A percentile compares a stretch with the other conserved stretches of the same genome.
These are phyloP conservation scores for Psittacula cyanocephala DNA, from an alignment of 2,113 vertebrate species.

Conservation along the genomic window DNA sequence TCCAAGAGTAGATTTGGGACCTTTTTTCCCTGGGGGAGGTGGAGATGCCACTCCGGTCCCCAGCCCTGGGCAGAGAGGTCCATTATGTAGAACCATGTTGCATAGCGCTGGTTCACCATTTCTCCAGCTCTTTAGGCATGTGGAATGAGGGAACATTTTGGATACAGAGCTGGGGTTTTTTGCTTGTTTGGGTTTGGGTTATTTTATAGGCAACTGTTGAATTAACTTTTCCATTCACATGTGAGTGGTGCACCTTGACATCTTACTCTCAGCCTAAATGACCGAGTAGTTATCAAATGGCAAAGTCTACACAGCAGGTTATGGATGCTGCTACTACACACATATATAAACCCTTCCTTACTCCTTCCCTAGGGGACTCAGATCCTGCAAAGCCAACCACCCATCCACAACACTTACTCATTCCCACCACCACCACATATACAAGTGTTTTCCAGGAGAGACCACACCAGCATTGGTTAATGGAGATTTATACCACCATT, in stretches of 20 bases:
- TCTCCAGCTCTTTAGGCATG: not conserved
- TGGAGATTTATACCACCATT: not conserved
- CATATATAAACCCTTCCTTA: not conserved
- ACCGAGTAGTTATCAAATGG: not conserved
- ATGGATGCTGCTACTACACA: not conserved
- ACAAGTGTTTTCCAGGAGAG: not conserved
- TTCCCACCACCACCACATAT: not conserved
- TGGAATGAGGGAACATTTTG: not conserved
- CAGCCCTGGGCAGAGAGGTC: not conserved
- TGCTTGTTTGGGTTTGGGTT: not conserved
- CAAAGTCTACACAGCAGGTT: not conserved
- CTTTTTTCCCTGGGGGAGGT: not conserved
- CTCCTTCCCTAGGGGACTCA: not conserved
- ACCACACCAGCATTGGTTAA: not conserved
- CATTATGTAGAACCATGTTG: fast-evolving
- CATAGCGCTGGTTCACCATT: not conserved
- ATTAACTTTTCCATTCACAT: not conserved
- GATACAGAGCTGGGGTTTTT: fast-evolving
- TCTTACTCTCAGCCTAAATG: not conserved
- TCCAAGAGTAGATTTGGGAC: not conserved
- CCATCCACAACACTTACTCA: not conserved
- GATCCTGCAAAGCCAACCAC: not conserved
- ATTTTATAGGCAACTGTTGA: not conserved
- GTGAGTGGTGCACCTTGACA: too few relatives aligned
- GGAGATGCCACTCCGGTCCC: not conserved